Percentiles rank a stretch among this genome's conserved stretches.
Conservation (phyloP, 2,797 vertebrate genomes). For the Manis crassicaudata region DNA sequence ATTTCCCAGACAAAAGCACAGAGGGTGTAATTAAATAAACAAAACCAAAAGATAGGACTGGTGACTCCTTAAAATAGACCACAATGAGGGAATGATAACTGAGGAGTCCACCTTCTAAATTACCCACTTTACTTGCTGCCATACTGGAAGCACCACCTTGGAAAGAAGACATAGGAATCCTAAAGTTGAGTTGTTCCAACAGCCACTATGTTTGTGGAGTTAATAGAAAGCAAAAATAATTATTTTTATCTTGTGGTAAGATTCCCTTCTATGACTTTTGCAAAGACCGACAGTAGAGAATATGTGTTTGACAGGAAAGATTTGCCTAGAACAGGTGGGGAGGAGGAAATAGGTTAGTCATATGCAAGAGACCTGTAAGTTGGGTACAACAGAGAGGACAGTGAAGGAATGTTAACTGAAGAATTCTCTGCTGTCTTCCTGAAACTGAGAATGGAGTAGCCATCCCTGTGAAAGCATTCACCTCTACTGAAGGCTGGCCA, state of each 20-base stretch:
- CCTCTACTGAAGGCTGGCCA: neutral
- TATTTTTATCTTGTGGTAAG: neutral
- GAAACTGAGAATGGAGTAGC: neutral
- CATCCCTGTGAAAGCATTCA: neutral
- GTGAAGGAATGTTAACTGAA: neutral
- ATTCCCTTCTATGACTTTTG: neutral
- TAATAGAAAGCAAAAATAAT: neutral
- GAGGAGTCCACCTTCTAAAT: neutral
- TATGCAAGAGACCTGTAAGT: neutral
- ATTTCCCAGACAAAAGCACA: neutral
- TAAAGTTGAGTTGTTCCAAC: neutral
- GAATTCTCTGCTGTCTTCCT: neutral
- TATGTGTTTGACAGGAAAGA: neutral
- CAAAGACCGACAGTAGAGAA: neutral
- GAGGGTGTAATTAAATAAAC: neutral
- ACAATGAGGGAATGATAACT: neutral
- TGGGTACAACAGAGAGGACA: neutral
- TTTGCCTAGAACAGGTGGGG: neutral
- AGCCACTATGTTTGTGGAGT: neutral
- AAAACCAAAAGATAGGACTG: neutral
- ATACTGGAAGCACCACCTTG: neutral
- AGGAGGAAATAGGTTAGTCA: neutral
- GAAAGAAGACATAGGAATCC: neutral
- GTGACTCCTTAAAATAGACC: neutral
- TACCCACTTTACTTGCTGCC: neutral